These are phyloP conservation scores for Gouania willdenowi DNA, from an alignment of 2,797 vertebrate genomes.

Conservation along the genomic window DNA sequence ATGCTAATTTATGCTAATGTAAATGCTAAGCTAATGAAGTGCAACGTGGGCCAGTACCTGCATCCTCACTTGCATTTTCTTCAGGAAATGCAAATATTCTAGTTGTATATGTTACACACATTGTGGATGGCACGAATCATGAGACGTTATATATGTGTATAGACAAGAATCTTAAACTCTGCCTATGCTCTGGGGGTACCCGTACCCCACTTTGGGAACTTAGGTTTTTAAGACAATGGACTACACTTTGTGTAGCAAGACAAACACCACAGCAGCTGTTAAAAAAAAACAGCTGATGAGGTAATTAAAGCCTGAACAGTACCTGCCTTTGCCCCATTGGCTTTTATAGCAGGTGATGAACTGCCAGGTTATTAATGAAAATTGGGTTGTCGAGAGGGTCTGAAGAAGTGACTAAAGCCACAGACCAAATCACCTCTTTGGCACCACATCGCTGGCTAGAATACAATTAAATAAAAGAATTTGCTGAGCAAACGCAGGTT, in stretches of 20 bases:
- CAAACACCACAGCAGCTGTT: conserved; percentile 66
- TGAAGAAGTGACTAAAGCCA: conserved; percentile 48
- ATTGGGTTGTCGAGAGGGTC: conserved; percentile 50
- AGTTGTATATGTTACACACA: too few relatives aligned
- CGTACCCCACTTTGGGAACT: not conserved
- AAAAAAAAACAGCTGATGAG: conserved; percentile 37
- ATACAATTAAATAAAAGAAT: not conserved
- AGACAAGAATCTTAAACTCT: too few relatives aligned
- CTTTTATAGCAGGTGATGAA: conserved; percentile 68
- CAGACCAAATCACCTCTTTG: conserved; percentile 24
- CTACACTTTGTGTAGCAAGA: conserved; percentile 32
- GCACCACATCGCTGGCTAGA: conserved; percentile 14
- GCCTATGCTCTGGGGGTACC: too few relatives aligned
- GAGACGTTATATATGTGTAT: too few relatives aligned
- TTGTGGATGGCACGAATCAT: too few relatives aligned
- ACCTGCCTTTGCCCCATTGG: conserved; percentile 63
- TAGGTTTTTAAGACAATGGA: conserved; percentile 3
- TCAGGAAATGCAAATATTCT: too few relatives aligned
- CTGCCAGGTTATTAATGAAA: conserved; percentile 70
- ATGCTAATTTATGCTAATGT: too few relatives aligned
- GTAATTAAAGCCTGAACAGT: conserved; percentile 68
- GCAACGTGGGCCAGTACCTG: too few relatives aligned
- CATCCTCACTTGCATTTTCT: too few relatives aligned
- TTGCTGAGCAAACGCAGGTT: conserved; percentile 2
- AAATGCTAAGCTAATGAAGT: too few relatives aligned